A percentile compares a stretch with the other conserved stretches of the same genome.
Conservation (phyloP, 2,113 vertebrate genomes). For the Nothobranchius furzeri region DNA sequence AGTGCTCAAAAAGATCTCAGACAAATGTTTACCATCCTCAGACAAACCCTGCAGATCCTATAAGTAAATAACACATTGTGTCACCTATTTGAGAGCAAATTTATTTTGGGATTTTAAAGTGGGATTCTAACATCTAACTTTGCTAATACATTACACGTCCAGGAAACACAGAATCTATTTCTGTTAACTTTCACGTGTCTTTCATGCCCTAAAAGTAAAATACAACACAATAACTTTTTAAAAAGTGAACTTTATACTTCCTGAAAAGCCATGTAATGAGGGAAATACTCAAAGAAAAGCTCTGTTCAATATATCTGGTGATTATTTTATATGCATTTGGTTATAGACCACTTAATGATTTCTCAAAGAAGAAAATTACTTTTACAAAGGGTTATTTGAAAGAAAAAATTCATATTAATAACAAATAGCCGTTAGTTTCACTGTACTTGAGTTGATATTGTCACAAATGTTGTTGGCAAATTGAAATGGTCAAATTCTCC, state of each 20-base stretch:
- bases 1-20: background rate
- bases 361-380: too few relatives aligned
- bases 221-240: constrained; percentile 21
- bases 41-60: background rate
- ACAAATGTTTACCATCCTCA: background rate
- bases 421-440: too few relatives aligned
- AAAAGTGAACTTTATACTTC: background rate
- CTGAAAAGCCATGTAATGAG: constrained; percentile 5
- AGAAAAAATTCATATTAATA: too few relatives aligned
- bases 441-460: too few relatives aligned
- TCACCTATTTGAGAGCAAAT: constrained; percentile 9
- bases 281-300: background rate
- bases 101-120: background rate
- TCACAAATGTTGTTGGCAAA: too few relatives aligned
- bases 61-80: background rate
- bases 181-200: constrained; percentile 24
- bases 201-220: constrained; percentile 26
- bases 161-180: constrained; percentile 33
- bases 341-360: background rate
- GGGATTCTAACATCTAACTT: constrained; percentile 30
- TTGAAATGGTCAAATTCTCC: too few relatives aligned
- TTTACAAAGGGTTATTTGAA: too few relatives aligned
- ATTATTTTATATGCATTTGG: background rate
- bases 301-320: constrained; percentile 1
- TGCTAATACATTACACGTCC: constrained; percentile 15